Percentiles rank a stretch among this genome's conserved stretches.
These are phyloP conservation scores for Tetranychus truncatus DNA, from an alignment of 2,888 invertebrate species.

Conservation along the genomic window DNA sequence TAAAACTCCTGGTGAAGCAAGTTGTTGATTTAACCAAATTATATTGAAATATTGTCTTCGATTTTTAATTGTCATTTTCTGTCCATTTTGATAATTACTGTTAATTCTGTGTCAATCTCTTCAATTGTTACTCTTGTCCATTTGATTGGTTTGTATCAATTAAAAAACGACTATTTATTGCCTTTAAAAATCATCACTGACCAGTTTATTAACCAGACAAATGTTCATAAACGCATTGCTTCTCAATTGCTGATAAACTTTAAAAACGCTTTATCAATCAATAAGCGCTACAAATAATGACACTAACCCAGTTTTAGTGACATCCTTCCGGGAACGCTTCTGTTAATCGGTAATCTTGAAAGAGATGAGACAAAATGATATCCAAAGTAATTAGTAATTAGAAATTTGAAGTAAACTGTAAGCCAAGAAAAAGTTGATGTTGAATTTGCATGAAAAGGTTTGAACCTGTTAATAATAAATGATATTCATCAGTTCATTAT, in stretches of 20 bases:
- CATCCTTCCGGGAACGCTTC: background rate
- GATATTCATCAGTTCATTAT: background rate
- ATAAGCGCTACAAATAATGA: background rate
- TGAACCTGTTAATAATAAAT: background rate
- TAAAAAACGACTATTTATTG: too few relatives aligned
- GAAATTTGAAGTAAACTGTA: background rate
- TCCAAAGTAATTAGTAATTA: background rate
- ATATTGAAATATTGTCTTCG: background rate
- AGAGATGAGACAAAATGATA: background rate
- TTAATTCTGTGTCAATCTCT: background rate
- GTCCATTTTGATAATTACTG: background rate
- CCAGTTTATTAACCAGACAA: too few relatives aligned
- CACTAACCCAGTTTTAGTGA: background rate
- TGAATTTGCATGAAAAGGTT: background rate
- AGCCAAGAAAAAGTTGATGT: background rate
- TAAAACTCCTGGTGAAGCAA: background rate
- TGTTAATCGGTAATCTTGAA: background rate
- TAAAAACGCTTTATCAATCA: too few relatives aligned
- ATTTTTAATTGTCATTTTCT: background rate
- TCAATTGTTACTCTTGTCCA: background rate
- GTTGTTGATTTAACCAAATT: background rate
- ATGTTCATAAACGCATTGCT: too few relatives aligned
- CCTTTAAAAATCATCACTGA: too few relatives aligned
- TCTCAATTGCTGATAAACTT: too few relatives aligned
- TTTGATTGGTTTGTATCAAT: background rate